Conservation (phyloP, 1,140 invertebrate species). For the Drosophila pallidifrons region DNA sequence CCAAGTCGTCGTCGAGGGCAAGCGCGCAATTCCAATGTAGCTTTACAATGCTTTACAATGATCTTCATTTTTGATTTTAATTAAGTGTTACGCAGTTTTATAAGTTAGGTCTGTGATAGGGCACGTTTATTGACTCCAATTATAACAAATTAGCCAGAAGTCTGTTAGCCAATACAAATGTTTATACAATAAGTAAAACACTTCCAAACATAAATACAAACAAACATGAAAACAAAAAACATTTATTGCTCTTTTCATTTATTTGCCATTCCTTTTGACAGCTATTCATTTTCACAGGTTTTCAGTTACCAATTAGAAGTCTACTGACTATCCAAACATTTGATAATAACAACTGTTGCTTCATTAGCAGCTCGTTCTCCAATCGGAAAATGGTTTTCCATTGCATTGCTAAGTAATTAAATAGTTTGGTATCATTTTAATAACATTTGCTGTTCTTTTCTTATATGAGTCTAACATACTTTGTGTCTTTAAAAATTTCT, state of each 20-base stretch:
- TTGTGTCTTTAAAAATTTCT: too few relatives aligned
- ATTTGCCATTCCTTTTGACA: conserved; percentile 25
- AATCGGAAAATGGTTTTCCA: neutral
- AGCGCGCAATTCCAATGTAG: conserved; percentile 65
- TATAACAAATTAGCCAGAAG: conserved; percentile 63
- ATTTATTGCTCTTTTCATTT: conserved; percentile 22
- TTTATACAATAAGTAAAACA: conserved; percentile 64
- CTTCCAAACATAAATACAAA: conserved; percentile 42
- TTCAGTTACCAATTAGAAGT: conserved; percentile 7
- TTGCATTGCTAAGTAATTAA: too few relatives aligned
- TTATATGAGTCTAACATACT: too few relatives aligned
- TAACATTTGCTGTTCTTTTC: too few relatives aligned
- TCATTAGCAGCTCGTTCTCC: conserved; percentile 2
- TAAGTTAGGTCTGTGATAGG: conserved; percentile 81
- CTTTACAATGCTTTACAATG: conserved; percentile 81
- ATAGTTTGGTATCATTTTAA: too few relatives aligned
- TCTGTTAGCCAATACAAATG: conserved; percentile 77
- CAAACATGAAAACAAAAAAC: conserved; percentile 32
- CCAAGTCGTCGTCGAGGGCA: conserved; percentile 45
- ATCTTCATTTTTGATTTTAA: conserved; percentile 64
- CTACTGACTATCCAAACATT: neutral
- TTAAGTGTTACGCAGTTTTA: conserved; percentile 72
- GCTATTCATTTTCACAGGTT: conserved; percentile 13
- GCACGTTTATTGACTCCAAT: conserved; percentile 71
- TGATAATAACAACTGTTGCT: neutral